These are phyloP conservation scores for Otus sunia DNA, from an alignment of 2,113 vertebrate species.

Conservation along the genomic window DNA sequence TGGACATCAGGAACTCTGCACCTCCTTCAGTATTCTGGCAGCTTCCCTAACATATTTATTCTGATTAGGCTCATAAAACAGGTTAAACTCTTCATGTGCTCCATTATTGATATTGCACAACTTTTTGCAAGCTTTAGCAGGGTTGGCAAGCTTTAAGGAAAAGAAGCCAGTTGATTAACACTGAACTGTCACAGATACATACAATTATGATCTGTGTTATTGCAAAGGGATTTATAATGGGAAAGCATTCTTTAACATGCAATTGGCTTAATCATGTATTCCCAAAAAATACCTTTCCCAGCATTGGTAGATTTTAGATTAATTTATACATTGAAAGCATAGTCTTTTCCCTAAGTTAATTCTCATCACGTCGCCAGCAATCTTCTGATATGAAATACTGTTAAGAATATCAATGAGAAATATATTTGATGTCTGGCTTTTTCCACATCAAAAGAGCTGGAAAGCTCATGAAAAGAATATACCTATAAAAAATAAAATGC, in stretches of 20 bases:
- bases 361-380: background rate
- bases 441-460: background rate
- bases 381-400: background rate
- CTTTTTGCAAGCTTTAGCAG: background rate
- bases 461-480: background rate
- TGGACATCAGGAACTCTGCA: background rate
- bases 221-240: background rate
- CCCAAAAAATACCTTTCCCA: background rate
- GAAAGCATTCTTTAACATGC: background rate
- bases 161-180: background rate
- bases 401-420: background rate
- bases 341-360: background rate
- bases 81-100: background rate
- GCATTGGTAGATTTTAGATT: background rate
- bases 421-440: background rate
- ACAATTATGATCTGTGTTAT: background rate
- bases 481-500: background rate
- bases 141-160: background rate
- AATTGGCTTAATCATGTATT: background rate
- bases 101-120: background rate
- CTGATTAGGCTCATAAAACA: background rate
- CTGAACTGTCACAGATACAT: background rate
- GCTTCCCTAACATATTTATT: background rate
- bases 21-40: background rate
- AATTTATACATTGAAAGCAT: background rate